Percentiles rank a stretch among this genome's conserved stretches.
Conservation (phyloP, 2,888 invertebrate genomes). For the Phragmatobia fuliginosa region DNA sequence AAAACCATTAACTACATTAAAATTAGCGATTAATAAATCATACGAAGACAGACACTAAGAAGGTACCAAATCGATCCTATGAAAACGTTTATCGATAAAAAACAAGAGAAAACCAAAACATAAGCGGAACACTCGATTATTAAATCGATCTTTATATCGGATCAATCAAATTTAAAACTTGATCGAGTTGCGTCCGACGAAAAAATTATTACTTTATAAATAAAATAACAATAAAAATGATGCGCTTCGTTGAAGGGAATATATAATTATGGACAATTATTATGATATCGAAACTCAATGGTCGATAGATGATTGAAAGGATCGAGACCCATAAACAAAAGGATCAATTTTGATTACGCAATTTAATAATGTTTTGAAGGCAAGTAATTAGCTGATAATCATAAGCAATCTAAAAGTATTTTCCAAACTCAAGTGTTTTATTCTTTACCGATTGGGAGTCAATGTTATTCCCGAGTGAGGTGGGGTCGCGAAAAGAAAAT, state of each 20-base stretch:
- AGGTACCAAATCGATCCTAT: slow-evolving; percentile 71
- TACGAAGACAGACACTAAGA: slow-evolving; percentile 65
- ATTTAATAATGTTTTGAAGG: slow-evolving; percentile 74
- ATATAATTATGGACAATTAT: slow-evolving; percentile 87
- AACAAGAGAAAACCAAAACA: slow-evolving; percentile 73
- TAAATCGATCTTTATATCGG: slow-evolving; percentile 86
- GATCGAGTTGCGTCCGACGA: slow-evolving; percentile 81
- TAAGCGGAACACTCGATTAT: slow-evolving; percentile 82
- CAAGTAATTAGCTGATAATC: slow-evolving; percentile 80
- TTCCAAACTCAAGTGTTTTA: slow-evolving; percentile 55
- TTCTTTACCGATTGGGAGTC: slow-evolving; percentile 63
- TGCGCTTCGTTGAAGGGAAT: slow-evolving; percentile 83
- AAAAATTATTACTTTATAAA: slow-evolving; percentile 87
- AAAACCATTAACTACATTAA: slow-evolving; percentile 56
- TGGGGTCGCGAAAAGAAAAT: slow-evolving; percentile 76
- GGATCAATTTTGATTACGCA: slow-evolving; percentile 83
- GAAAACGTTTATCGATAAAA: slow-evolving; percentile 77
- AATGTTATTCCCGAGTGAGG: slow-evolving; percentile 68
- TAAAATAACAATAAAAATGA: slow-evolving; percentile 87
- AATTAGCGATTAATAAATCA: slow-evolving; percentile 72
- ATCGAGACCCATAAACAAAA: slow-evolving; percentile 85
- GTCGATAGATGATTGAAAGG: slow-evolving; percentile 86
- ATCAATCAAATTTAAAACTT: slow-evolving; percentile 86
- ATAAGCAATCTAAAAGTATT: slow-evolving; percentile 66
- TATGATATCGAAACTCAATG: slow-evolving; percentile 85